Evolutionary conservation across 2,113 vertebrate species (phyloP), one percentile per base, ranked within the genome.

Genomic region (Anthoscopus minutus): DNA sequence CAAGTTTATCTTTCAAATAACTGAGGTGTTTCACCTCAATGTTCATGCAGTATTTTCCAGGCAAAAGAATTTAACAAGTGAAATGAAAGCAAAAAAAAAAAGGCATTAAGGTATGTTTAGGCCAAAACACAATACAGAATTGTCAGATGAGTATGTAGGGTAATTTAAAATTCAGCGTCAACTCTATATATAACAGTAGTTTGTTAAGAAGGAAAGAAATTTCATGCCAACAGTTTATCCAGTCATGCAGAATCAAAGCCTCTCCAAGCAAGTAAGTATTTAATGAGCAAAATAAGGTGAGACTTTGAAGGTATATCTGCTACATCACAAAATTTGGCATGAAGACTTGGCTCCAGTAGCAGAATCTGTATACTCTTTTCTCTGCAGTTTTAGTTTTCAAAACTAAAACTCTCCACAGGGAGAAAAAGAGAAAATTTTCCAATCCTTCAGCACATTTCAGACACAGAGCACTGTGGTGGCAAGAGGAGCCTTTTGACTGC

Each of bases 101-200:
- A 56, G 76, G 7, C 54, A 74, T 85, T n/a, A 65, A 90, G 51
- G 50, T 44, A 87, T 57, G 57, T 83, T 77, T 78, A 93, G 92
- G 78, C 76, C 64, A 86, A 92, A 88, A 65, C 33, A 57, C n/a
- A 92, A 44, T 74, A 47, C 23, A 71, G 85, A 65, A 70, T 88
- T 86, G 45, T 76, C 86, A 93, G 50, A 62, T 21, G 81, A 88
- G 47, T 60, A 58, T 57, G 38, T 37, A 95, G 60, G 42, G 16
- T 88, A 88, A 95, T 95, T 94, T 40, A 93, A 94, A 81, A 78
- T 70, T 73, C 88, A 71, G 33, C 70, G 57, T 85, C 84, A 94
- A 76, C n/a, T 76, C 37, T 64, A 81, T 25, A 40, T 83, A 51
- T 42, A 94, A 87, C 60, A 86, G 88, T 86, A 89, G 38, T 62